Evolutionary conservation across 2,113 vertebrate species (phyloP), one percentile per base, ranked within the genome.

Genomic region (Leucoraja erinaceus): DNA sequence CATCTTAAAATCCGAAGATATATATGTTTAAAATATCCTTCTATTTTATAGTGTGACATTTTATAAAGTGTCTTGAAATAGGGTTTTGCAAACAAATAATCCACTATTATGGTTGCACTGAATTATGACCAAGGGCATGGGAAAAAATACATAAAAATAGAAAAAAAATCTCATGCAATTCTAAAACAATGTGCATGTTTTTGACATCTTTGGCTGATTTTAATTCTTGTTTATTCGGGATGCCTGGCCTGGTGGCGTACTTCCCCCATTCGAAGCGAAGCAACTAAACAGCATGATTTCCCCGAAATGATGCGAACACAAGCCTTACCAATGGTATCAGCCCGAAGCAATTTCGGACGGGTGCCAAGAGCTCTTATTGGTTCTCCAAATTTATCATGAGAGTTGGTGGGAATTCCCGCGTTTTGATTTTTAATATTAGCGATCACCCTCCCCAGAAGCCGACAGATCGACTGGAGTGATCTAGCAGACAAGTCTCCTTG

Each of bases 241-340:
- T 72, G 33, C 66, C 90, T 54, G 3, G 31, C 90, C 2, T 70
- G 66, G 90, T 28, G 66, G 66, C 90, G 66, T 70, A 91, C 83
- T 88, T 88, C 83, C 83, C 83, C 83, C 83, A 66, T 88, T 66
- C n/a, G n/a, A n/a, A 6, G 68, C 90, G 4, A 70, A 91, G 88
- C 68, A 88, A 72, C 25, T 91, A 91, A 91, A 91, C 68, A 47
- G 90, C 63, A 38, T 91, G 90, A 91, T 91, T 91, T 91, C 90
- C 90, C 90, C 90, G 90, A 91, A 91, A 91, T 91, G 90, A 91
- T 74, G 90, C 72, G 31, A 14, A 20, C 3, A 0, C 0, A 0
- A 47, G 33, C 90, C 33, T 47, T 47, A 74, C 31, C 68, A 91
- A 72, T 91, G 68, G 38, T 63, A n/a, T 88, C 90, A 20, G 31